Evolutionary conservation across 2,888 invertebrate species (phyloP), one percentile per base, ranked within the genome.

Genomic region (Vesta saturnalis): DNA sequence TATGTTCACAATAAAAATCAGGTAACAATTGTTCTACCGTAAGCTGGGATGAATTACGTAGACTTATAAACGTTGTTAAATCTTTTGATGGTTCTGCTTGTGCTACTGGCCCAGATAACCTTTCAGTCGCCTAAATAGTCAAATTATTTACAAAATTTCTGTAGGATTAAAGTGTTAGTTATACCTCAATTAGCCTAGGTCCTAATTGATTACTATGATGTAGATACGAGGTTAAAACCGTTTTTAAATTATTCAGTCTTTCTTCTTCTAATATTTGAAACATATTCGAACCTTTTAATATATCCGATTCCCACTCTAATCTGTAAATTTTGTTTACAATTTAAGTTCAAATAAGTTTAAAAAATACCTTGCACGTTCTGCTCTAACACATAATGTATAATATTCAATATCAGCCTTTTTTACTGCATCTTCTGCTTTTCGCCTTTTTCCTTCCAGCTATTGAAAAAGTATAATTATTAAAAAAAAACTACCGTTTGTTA

Each of bases 1-100:
- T 92, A 84, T 97, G 97, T 82, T 97, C 97, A 77, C 97, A 96
- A 85, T 96, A 97, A 86, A 96, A 96, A 84, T 97, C 96, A 0
- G 97, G 95, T 71, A 97, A 85, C 60, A 96, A 86, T 83, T 97
- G 96, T 80, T 97, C 96, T 8, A 89, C 86, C 57, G 87, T 85
- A 72, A 85, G 83, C 60, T 84, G 85, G 0, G 89, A 88, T 5
- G 89, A 89, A 14, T 91, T 90, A 64, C 91, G 88, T 64, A 91
- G 89, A 69, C 91, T 92, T 54, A 90, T 85, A 72, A 89, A 87
- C 6, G 89, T 88, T 1, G 87, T 84, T 82, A 91, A 85, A 76
- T 90, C 90, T 77, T 91, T 89, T 69, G 90, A 87, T 6, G 92
- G 89, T 78, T 92, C 91, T 22, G 93, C 89, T 78, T 91, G 92